Evolutionary conservation across 2,113 vertebrate genomes (phyloP).

Genomic region (Oceanodroma tethys): DNA sequence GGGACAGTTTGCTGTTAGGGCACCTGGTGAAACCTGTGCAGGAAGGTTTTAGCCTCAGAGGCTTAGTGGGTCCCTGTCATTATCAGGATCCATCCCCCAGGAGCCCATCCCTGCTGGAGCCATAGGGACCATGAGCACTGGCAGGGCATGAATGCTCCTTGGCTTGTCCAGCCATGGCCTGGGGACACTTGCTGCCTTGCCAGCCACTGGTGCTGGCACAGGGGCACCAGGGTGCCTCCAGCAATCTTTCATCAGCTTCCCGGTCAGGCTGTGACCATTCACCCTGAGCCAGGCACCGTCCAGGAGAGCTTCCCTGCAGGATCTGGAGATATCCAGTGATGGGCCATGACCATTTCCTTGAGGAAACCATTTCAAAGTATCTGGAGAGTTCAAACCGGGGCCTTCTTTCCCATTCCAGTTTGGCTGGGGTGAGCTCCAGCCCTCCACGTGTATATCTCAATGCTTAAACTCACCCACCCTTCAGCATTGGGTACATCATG

Average conservation of each 20-base stretch:
- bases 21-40: not conserved
- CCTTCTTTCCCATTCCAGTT: not conserved
- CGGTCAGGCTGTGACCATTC: not conserved
- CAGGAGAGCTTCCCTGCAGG: not conserved
- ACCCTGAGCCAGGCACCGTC: not conserved
- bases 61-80: not conserved
- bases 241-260: not conserved
- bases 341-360: not conserved
- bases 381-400: not conserved
- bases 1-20: not conserved
- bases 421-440: not conserved
- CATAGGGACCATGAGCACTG: not conserved
- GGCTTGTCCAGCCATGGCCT: rapidly evolving
- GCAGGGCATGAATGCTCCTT: not conserved
- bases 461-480: not conserved
- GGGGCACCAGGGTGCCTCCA: not conserved
- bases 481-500: not conserved
- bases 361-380: not conserved
- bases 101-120: not conserved
- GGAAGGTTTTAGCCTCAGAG: not conserved
- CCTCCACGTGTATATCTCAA: rapidly evolving
- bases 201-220: not conserved
- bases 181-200: not conserved
- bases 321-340: not conserved
- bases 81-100: not conserved